Percentiles rank a stretch among this genome's conserved stretches.
phyloP scores from a whole-genome alignment of 1,140 invertebrate genomes.

The Glossosoma conforme region DNA sequence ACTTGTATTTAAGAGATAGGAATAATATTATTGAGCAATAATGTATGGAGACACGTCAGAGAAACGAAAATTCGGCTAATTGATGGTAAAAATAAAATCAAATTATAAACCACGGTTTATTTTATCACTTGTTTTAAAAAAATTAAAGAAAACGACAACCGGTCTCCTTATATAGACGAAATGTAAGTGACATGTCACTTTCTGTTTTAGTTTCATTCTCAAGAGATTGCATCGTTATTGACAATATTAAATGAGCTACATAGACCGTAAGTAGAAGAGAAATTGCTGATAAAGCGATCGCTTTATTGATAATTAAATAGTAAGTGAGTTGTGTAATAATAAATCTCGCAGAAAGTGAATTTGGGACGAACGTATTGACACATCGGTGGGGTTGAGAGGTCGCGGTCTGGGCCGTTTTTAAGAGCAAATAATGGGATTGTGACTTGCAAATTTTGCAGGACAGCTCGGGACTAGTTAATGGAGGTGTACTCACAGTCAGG shows the following conservation, averaged over 20 bases:
- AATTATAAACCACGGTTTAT: neutral
- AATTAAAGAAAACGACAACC: neutral
- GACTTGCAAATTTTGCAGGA: neutral
- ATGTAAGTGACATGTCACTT: conserved; percentile 35
- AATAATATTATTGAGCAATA: neutral
- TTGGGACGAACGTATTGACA: neutral
- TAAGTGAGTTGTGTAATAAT: neutral
- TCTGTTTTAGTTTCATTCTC: conserved; percentile 20
- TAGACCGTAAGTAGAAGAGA: neutral
- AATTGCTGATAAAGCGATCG: neutral
- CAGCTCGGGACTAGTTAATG: neutral
- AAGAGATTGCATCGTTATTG: neutral
- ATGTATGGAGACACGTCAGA: conserved; percentile 3
- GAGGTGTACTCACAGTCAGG: conserved; percentile 36
- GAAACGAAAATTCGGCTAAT: neutral
- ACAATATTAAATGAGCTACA: neutral
- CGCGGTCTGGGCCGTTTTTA: neutral
- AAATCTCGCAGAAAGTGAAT: neutral
- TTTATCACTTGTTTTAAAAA: neutral
- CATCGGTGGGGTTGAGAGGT: neutral
- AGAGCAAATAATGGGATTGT: neutral
- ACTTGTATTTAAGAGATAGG: too few species aligned
- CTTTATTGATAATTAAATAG: neutral
- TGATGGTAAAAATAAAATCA: neutral
- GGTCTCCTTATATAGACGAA: conserved; percentile 41